phyloP scores from a whole-genome alignment of 2,888 invertebrate species.

The Fragum sueziense region DNA sequence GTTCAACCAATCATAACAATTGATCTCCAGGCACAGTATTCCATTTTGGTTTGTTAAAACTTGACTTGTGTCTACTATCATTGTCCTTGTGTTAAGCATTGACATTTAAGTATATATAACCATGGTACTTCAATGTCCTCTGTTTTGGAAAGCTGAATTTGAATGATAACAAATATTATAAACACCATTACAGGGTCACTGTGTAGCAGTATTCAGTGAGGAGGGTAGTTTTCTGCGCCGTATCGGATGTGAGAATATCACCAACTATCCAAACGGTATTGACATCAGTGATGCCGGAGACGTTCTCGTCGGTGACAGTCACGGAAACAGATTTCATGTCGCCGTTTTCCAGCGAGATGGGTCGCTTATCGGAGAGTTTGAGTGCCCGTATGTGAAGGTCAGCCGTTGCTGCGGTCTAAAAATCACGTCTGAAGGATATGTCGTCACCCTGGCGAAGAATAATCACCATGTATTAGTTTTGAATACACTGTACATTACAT shows the following conservation, averaged over 20 bases:
- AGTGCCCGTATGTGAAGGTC: conserved; percentile 98
- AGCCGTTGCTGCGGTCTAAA: conserved; percentile 98
- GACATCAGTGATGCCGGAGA: conserved; percentile 98
- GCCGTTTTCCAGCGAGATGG: conserved; percentile 97
- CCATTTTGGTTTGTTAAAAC: too few relatives aligned
- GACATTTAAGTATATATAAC: too few relatives aligned
- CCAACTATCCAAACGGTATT: conserved; percentile 98
- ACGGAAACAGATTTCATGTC: conserved; percentile 98
- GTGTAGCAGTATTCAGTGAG: conserved; percentile 95
- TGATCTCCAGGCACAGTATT: too few relatives aligned
- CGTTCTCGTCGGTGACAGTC: conserved; percentile 97
- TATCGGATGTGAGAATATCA: conserved; percentile 97
- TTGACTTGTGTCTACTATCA: too few relatives aligned
- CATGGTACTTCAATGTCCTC: too few relatives aligned
- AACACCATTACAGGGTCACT: conserved; percentile 88
- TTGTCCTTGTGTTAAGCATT: too few relatives aligned
- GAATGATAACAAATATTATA: background rate
- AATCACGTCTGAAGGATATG: conserved; percentile 97
- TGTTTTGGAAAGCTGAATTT: background rate
- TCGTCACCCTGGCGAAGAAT: conserved; percentile 95
- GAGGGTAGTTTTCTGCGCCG: conserved; percentile 94
- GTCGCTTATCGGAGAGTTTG: conserved; percentile 88
- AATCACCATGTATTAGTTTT: conserved; percentile 99
- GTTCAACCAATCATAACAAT: too few relatives aligned
- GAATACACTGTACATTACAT: conserved; percentile 82